Base-by-base conservation (phyloP, 2,888 invertebrate genomes). In the Cacoxenus indagator region DNA sequence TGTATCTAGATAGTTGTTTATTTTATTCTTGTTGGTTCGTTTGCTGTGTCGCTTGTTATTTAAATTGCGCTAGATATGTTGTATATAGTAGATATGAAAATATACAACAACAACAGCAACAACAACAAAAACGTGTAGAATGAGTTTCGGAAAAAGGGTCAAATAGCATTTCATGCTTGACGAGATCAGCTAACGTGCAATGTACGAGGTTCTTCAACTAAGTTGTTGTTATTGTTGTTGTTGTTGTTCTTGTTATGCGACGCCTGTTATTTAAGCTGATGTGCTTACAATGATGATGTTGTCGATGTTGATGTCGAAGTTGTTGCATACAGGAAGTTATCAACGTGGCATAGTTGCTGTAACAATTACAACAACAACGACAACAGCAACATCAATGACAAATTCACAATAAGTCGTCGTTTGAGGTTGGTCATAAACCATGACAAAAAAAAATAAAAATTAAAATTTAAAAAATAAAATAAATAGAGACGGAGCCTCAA, bases 81-180 rank as follows among this genome's bases (percentile, higher is more conserved):
- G 61, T 62, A 62, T n/a, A n/a, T n/a, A n/a, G n/a, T n/a, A 62
- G n/a, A 62, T 45, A 62, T 62, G 45, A 57, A 14, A 29, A 17
- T 26, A 26, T 1, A 37, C 24, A 24, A 31, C 37, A 51, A 29
- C 27, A 26, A n/a, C 24, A 17, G 14, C 3, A 31, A 31, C 9
- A 19, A 19, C 17, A 51, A 51, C 19, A 51, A 27, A n/a, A n/a
- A n/a, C n/a, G n/a, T n/a, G n/a, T n/a, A n/a, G 24, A 57, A 4
- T 57, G 11, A 11, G 26, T 57, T 57, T n/a, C 5, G 37, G 22
- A 65, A 66, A 67, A 67, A 70, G 70, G 70, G 70, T 70, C 70
- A 67, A 70, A 55, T 67, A 70, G 69, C 59, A 54, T 67, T 70
- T 70, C 64, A 68, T 61, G 65, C 27, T 27, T 68, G 59, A 57